Conservation (phyloP, 2,888 invertebrate genomes). For the Nemotelus nigrinus region DNA sequence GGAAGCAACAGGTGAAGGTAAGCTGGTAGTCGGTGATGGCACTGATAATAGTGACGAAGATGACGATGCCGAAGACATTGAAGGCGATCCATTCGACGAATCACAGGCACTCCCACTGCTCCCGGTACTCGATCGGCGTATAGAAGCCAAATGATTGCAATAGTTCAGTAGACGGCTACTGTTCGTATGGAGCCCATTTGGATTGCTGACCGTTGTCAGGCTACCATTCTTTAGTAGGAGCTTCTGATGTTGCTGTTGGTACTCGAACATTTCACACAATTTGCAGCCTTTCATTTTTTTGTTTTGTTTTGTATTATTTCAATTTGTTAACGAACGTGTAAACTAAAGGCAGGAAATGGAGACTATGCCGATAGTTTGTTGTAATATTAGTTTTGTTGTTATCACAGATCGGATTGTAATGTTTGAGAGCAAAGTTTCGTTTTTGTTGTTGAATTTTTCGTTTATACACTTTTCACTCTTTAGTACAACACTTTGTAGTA, state of each 20-base stretch:
- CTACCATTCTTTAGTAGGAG: conserved; percentile 32
- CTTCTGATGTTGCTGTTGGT: conserved; percentile 51
- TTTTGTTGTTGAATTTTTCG: too few relatives aligned
- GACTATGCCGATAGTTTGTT: neutral
- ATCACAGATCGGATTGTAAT: conserved; percentile 29
- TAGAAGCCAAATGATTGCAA: conserved; percentile 44
- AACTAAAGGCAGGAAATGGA: neutral
- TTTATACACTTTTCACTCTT: too few relatives aligned
- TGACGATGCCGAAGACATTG: conserved; percentile 56
- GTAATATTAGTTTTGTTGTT: conserved; percentile 4
- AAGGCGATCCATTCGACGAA: conserved; percentile 57
- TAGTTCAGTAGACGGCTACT: conserved; percentile 40
- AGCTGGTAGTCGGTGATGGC: conserved; percentile 53
- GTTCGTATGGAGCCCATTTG: neutral
- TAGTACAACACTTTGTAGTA: too few relatives aligned
- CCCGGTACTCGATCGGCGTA: conserved; percentile 61
- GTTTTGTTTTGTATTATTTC: conserved; percentile 17
- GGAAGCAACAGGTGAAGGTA: conserved; percentile 62
- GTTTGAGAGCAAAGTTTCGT: too few relatives aligned
- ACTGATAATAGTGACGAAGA: conserved; percentile 51
- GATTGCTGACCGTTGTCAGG: neutral
- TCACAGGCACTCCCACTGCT: conserved; percentile 61
- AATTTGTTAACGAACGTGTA: neutral
- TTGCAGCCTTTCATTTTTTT: conserved; percentile 54
- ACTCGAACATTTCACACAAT: conserved; percentile 53